Conservation (phyloP, 2,888 invertebrate genomes). For the Aphodius granarius region DNA sequence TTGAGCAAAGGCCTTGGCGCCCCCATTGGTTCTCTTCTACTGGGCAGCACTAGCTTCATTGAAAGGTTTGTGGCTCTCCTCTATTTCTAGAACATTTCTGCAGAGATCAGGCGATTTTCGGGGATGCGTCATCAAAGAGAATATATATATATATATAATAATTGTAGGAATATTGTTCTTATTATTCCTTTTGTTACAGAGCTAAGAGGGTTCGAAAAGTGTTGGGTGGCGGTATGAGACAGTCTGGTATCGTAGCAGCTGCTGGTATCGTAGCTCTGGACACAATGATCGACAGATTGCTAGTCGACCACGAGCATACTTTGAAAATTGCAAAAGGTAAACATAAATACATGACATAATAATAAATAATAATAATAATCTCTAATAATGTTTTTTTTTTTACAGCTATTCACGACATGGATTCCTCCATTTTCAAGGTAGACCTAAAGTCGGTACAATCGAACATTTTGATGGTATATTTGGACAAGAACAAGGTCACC, state of each 20-base stretch:
- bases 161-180: no score
- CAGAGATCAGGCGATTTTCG: no score
- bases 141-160: no score
- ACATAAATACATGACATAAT: not conserved
- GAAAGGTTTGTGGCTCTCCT: slow-evolving; percentile 64
- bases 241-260: slow-evolving; percentile 88
- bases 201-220: slow-evolving; percentile 82
- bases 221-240: slow-evolving; percentile 93
- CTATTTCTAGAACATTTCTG: not conserved
- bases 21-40: slow-evolving; percentile 85
- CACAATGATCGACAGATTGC: slow-evolving; percentile 70
- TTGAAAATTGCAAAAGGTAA: slow-evolving; percentile 68
- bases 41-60: slow-evolving; percentile 75
- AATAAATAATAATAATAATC: slow-evolving; percentile 3
- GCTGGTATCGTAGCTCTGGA: slow-evolving; percentile 86
- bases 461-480: slow-evolving; percentile 73
- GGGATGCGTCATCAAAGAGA: no score
- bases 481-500: slow-evolving; percentile 57
- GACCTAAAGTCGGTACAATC: slow-evolving; percentile 66
- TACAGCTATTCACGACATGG: slow-evolving; percentile 63
- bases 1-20: slow-evolving; percentile 90
- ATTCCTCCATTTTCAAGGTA: slow-evolving; percentile 64
- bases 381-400: slow-evolving; percentile 7
- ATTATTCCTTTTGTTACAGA: slow-evolving; percentile 44
- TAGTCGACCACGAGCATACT: slow-evolving; percentile 75